Base-by-base conservation (phyloP, 2,797 vertebrate genomes). In the Thalassophryne amazonica region DNA sequence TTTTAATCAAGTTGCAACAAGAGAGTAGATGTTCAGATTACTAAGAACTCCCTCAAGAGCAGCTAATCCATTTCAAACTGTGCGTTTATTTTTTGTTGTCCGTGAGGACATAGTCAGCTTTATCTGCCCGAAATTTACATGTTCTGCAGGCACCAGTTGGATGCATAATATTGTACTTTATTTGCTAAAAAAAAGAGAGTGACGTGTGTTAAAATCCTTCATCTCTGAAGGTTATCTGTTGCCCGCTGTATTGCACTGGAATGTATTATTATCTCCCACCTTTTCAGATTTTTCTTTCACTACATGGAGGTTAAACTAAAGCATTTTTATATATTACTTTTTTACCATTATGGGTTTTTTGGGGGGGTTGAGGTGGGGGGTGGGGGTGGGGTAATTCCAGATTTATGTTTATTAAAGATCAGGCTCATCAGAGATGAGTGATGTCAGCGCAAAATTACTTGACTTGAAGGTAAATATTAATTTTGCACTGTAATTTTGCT, bases 211-310 rank as follows among this genome's bases (percentile, higher is more conserved):
- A 2, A 50, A 42, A 36, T 78, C 82, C 85, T 88, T 85, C 21
- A 7, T 52, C 36, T 34, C 30, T 46, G 50, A 66, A 64, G 65
- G 64, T 52, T 50, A 16, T 63, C 55, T 46, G 32, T 71, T 12
- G 24, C 42, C 60, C 50, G 22, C 41, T 73, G 60, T 70, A 18
- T 75, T 59, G 80, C 68, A 83, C 90, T 88, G 91, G 88, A 91
- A 93, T 93, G 91, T 93, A 91, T 85, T 91, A 82, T 55, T 87
- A 86, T 86, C 76, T 79, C 54, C 25, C 86, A 59, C 87, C 81
- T 82, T 83, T 81, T 83, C 87, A 77, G 78, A 92, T 89, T 81
- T 82, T 85, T 86, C 87, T 84, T 76, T 88, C 87, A 45, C 73
- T 68, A 61, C 52, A 36, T 41, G 37, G 42, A 52, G 57, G 66